These are phyloP conservation scores for Sthenelais limicola DNA, from an alignment of 2,888 invertebrate genomes.

Conservation along the genomic window DNA sequence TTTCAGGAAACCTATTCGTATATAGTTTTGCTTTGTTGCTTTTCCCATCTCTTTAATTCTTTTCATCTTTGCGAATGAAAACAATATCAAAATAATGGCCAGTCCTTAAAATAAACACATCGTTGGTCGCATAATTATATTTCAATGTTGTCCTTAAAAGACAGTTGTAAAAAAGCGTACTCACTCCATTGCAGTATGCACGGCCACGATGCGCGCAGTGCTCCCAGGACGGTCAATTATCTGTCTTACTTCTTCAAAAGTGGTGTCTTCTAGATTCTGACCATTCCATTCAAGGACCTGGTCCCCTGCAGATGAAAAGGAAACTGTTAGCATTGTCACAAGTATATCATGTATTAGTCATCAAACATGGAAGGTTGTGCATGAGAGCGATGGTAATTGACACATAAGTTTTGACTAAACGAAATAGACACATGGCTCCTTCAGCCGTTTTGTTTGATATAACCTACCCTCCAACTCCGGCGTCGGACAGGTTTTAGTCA, in stretches of 20 bases:
- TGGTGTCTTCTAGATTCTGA: conserved; percentile 88
- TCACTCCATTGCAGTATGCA: conserved; percentile 51
- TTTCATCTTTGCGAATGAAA: too few relatives aligned
- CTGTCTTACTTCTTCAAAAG: conserved; percentile 92
- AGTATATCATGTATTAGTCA: not conserved
- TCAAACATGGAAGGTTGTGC: not conserved
- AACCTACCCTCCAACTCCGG: too few relatives aligned
- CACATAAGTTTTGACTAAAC: not conserved
- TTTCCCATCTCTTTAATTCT: too few relatives aligned
- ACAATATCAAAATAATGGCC: too few relatives aligned
- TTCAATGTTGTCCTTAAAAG: too few relatives aligned
- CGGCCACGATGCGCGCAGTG: conserved; percentile 85
- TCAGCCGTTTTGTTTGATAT: too few relatives aligned
- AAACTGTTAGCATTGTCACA: not conserved
- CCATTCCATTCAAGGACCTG: conserved; percentile 91
- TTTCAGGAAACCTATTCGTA: too few relatives aligned
- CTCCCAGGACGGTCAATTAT: conserved; percentile 91
- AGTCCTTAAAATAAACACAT: too few relatives aligned
- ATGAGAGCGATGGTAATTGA: not conserved
- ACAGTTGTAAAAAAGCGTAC: conserved; percentile 9
- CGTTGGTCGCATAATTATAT: too few relatives aligned
- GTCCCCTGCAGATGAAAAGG: conserved; percentile 60
- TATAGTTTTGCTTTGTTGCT: too few relatives aligned
- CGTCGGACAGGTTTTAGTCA: too few relatives aligned
- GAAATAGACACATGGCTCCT: not conserved